phyloP scores from a whole-genome alignment of 2,888 invertebrate species.

The Altica lythri region DNA sequence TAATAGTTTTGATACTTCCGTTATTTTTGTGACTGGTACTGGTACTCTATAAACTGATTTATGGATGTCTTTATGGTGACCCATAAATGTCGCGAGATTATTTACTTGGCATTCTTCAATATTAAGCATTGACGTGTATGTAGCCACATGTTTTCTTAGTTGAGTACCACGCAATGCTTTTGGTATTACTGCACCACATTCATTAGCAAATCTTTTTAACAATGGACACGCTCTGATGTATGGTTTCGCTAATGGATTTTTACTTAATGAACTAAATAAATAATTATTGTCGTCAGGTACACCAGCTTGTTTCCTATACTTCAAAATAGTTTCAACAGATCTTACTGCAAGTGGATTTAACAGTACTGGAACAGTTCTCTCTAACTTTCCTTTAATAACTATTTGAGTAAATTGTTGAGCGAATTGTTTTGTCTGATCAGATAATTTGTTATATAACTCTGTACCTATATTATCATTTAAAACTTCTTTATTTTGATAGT shows the following conservation, averaged over 20 bases:
- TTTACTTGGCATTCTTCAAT: conserved; percentile 13
- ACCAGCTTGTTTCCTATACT: conserved; percentile 9
- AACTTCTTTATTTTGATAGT: conserved; percentile 14
- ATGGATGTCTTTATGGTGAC: conserved; percentile 16
- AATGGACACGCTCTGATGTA: no score
- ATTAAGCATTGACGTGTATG: conserved; percentile 20
- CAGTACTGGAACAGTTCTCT: conserved; percentile 9
- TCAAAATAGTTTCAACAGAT: conserved; percentile 4
- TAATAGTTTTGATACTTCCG: no score
- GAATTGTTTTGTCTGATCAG: background rate
- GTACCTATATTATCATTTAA: conserved; percentile 5
- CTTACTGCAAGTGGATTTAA: conserved; percentile 9
- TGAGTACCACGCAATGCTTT: conserved; percentile 13
- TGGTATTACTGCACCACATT: conserved; percentile 22
- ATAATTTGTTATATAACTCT: background rate
- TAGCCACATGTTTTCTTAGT: conserved; percentile 20
- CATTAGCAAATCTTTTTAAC: background rate
- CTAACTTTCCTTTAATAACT: conserved; percentile 1
- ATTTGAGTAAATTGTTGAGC: background rate
- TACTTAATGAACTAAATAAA: conserved; percentile 17
- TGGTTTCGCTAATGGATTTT: no score
- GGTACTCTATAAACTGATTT: conserved; percentile 13
- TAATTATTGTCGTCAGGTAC: conserved; percentile 8
- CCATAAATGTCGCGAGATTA: conserved; percentile 15
- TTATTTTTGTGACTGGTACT: no score